phyloP scores from a whole-genome alignment of 2,888 invertebrate species.

The Cataglyphis altisquamis region DNA sequence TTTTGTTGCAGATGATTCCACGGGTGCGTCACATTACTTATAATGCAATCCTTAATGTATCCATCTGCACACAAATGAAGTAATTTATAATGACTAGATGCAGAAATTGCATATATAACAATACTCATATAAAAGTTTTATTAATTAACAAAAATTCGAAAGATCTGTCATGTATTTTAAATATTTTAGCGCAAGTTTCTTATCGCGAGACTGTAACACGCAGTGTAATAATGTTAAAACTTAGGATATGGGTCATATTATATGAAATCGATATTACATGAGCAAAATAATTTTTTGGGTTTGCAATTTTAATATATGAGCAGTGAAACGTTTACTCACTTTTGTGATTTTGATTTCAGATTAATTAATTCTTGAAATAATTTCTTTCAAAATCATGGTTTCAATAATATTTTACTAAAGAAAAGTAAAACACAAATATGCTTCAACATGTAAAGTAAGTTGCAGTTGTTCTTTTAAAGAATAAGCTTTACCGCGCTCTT shows the following conservation, averaged over 20 bases:
- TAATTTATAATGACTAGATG: constrained; percentile 29
- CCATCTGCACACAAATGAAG: constrained; percentile 8
- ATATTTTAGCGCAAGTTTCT: constrained; percentile 47
- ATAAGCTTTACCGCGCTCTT: not conserved
- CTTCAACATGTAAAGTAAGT: not conserved
- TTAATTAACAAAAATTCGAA: constrained; percentile 47
- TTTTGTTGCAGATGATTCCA: not conserved
- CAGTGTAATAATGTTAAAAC: constrained; percentile 42
- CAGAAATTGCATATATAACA: not conserved
- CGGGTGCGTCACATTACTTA: constrained; percentile 19
- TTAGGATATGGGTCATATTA: constrained; percentile 35
- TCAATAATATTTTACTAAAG: not conserved
- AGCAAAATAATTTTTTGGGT: constrained; percentile 37
- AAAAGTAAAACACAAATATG: not conserved
- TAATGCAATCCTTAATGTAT: constrained; percentile 38
- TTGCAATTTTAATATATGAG: constrained; percentile 13
- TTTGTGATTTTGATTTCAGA: not conserved
- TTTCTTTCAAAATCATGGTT: not conserved
- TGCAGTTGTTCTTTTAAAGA: not conserved
- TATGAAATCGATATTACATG: constrained; percentile 38
- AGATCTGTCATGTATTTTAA: constrained; percentile 21
- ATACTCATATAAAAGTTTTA: constrained; percentile 17
- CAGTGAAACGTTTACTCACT: not conserved
- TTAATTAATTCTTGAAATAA: not conserved
- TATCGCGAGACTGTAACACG: constrained; percentile 43